Evolutionary conservation across 2,113 vertebrate genomes (phyloP).

Genomic region (Galbula dea): DNA sequence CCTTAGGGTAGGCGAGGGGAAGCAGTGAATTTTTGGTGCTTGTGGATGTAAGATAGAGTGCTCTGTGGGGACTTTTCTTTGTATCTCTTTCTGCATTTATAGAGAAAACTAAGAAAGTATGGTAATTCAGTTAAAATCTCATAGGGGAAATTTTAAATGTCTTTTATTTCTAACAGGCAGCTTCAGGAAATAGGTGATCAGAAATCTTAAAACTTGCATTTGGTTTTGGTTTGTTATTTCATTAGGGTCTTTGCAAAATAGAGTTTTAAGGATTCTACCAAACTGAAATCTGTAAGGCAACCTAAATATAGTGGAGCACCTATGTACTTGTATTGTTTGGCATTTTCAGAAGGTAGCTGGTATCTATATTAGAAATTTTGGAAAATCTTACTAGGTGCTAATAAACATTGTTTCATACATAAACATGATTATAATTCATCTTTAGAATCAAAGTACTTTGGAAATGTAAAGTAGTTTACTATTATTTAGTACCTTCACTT

Average conservation of each 20-base stretch:
- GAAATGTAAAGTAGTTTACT: background rate
- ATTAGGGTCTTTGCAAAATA: background rate
- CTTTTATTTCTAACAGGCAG: background rate
- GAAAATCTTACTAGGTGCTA: background rate
- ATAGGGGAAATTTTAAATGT: background rate
- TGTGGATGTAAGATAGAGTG: background rate
- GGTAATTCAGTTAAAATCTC: background rate
- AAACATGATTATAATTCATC: background rate
- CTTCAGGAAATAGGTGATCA: background rate
- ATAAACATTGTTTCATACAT: background rate
- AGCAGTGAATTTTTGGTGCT: background rate
- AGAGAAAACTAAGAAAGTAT: background rate
- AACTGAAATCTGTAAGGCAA: background rate
- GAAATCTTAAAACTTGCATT: background rate
- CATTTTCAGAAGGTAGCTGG: background rate
- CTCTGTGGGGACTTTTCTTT: background rate
- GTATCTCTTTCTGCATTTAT: background rate
- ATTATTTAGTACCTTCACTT: constrained; percentile 12
- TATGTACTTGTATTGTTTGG: background rate
- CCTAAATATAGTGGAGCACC: background rate
- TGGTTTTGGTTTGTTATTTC: background rate
- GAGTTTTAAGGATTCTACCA: background rate
- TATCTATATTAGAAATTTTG: background rate
- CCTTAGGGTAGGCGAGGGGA: background rate
- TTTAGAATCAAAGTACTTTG: background rate